These are phyloP conservation scores for Leucophenga varia DNA, from an alignment of 1,140 invertebrate species.

Conservation along the genomic window DNA sequence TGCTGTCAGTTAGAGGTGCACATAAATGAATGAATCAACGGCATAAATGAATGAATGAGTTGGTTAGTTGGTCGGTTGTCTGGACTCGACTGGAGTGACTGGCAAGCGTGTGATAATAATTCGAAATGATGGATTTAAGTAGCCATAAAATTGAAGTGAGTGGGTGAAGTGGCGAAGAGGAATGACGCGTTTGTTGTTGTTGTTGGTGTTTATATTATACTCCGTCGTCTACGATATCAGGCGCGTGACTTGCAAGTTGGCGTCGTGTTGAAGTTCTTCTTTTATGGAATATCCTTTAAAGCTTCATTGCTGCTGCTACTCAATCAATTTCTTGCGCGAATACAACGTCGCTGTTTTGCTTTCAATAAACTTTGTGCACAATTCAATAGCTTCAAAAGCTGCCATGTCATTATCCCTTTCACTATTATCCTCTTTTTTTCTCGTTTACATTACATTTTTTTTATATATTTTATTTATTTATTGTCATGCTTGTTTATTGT, in stretches of 20 bases:
- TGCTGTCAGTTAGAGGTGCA: too few species aligned
- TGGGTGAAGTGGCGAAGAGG: constrained; percentile 6
- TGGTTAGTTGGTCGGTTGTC: too few species aligned
- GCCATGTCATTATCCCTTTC: constrained; percentile 43
- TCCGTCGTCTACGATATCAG: too few species aligned
- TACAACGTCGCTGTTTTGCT: constrained; percentile 6
- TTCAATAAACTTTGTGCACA: constrained; percentile 39
- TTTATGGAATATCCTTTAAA: too few species aligned
- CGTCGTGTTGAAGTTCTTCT: too few species aligned
- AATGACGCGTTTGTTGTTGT: constrained; percentile 2
- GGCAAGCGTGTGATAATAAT: too few species aligned
- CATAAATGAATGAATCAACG: too few species aligned
- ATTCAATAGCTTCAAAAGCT: constrained; percentile 17
- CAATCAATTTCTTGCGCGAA: constrained; percentile 41
- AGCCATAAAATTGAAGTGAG: constrained; percentile 32
- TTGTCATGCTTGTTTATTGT: constrained; percentile 52
- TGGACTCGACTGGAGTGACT: too few species aligned
- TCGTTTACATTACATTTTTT: constrained; percentile 19
- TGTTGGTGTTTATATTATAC: too few species aligned
- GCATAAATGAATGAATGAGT: too few species aligned
- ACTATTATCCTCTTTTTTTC: constrained; percentile 22
- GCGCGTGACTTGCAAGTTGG: too few species aligned
- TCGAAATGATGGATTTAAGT: constrained; percentile 43
- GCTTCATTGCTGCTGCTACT: constrained; percentile 42
- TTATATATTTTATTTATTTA: constrained; percentile 49